These are phyloP conservation scores for Acromyrmex echinatior DNA, from an alignment of 1,140 invertebrate species.

Conservation along the genomic window DNA sequence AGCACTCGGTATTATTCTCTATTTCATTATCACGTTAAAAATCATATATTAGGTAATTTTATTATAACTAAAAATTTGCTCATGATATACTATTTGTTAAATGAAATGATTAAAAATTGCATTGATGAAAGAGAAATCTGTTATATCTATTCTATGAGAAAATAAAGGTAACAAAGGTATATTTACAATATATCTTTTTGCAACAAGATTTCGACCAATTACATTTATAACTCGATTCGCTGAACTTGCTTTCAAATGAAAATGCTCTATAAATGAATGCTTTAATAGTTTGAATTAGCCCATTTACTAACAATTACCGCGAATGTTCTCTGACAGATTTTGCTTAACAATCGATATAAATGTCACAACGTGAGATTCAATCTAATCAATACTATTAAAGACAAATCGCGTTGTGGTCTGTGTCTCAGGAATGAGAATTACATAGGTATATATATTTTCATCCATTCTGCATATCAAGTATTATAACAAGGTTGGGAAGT, in stretches of 20 bases:
- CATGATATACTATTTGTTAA: not conserved
- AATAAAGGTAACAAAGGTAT: not conserved
- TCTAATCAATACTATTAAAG: constrained; percentile 16
- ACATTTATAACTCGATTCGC: not conserved
- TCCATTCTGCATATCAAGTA: not conserved
- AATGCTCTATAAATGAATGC: not conserved
- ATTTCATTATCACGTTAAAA: not conserved
- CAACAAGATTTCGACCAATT: constrained; percentile 14
- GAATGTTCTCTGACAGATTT: not conserved
- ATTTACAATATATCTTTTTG: constrained; percentile 13
- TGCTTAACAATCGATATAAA: not conserved
- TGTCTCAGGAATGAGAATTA: not conserved
- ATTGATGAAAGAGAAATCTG: not conserved
- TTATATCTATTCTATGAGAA: not conserved
- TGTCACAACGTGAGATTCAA: constrained; percentile 24
- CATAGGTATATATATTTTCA: not conserved
- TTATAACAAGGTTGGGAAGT: too few relatives aligned
- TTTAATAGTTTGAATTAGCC: constrained; percentile 4
- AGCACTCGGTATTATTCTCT: not conserved
- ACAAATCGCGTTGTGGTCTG: not conserved
- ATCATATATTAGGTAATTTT: not conserved
- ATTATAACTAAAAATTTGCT: constrained; percentile 13
- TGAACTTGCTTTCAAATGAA: constrained; percentile 21
- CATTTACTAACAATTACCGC: not conserved
- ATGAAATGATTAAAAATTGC: not conserved